These are phyloP conservation scores for Himalopsyche tibetana DNA, from an alignment of 2,888 invertebrate species.

Conservation along the genomic window DNA sequence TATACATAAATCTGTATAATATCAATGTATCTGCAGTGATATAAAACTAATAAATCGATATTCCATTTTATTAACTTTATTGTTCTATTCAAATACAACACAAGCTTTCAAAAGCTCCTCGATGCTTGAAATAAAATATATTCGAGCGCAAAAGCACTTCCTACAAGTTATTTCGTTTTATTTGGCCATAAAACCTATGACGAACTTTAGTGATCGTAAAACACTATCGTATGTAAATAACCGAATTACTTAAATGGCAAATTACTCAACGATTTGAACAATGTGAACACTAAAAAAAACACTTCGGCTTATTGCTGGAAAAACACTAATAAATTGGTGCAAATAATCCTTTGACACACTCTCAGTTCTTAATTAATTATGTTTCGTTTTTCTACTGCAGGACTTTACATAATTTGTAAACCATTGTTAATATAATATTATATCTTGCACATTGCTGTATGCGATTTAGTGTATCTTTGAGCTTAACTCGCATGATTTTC, in stretches of 20 bases:
- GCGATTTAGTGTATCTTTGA: too few relatives aligned
- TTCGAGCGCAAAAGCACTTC: conserved; percentile 1
- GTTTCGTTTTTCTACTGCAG: too few relatives aligned
- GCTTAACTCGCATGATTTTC: too few relatives aligned
- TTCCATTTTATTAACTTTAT: not conserved
- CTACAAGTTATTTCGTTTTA: conserved; percentile 42
- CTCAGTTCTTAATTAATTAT: too few relatives aligned
- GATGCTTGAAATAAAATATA: not conserved
- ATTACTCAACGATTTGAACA: conserved; percentile 36
- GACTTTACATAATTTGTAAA: too few relatives aligned
- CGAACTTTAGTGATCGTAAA: conserved; percentile 32
- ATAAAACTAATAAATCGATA: not conserved
- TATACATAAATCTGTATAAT: too few relatives aligned
- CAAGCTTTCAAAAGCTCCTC: conserved; percentile 9
- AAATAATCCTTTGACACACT: not conserved
- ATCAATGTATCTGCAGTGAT: too few relatives aligned
- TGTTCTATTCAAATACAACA: not conserved
- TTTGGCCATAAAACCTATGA: conserved; percentile 30
- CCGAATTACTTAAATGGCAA: conserved; percentile 36
- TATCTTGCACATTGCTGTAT: too few relatives aligned
- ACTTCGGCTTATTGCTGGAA: conserved; percentile 7
- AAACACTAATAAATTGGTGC: not conserved
- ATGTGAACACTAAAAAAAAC: conserved; percentile 20
- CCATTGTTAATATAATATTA: too few relatives aligned
- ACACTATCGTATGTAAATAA: conserved; percentile 43